A percentile compares a stretch with the other conserved stretches of the same genome.
Evolutionary conservation across 1,140 invertebrate genomes (phyloP).

Genomic region (Drosophila takahashii): DNA sequence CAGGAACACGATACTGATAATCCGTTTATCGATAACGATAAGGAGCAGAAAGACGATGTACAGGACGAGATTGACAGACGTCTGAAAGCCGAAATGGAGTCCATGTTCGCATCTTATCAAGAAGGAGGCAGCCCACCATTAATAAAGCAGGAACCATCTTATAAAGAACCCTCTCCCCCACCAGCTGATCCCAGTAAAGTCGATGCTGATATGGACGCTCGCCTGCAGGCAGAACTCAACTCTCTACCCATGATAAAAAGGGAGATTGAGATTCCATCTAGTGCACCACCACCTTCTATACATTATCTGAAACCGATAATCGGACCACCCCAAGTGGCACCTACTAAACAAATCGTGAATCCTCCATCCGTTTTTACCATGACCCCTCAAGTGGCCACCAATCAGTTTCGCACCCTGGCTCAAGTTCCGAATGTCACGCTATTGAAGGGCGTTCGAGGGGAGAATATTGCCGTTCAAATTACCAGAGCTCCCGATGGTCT

Average conservation of each 20-base stretch:
- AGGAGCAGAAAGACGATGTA: too few relatives aligned
- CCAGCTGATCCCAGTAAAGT: neutral
- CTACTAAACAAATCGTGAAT: neutral
- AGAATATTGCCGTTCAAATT: constrained; percentile 22
- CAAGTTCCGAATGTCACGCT: constrained; percentile 14
- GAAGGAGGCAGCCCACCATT: neutral
- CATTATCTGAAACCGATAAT: too few relatives aligned
- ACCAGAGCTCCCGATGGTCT: constrained; percentile 34
- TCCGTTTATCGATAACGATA: too few relatives aligned
- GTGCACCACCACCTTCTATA: neutral
- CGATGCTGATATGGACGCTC: constrained; percentile 47
- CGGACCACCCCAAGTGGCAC: neutral
- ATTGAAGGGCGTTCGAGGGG: constrained; percentile 3
- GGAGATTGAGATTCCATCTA: neutral
- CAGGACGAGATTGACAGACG: too few relatives aligned
- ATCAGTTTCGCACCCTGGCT: neutral
- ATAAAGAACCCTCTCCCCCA: neutral
- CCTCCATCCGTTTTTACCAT: neutral
- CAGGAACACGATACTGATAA: too few relatives aligned
- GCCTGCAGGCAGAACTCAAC: constrained; percentile 50
- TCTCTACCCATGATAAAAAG: constrained; percentile 44
- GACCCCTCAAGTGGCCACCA: neutral
- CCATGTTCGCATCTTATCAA: too few relatives aligned
- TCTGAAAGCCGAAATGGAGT: too few relatives aligned
- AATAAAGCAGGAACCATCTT: neutral